Evolutionary conservation across 1,140 invertebrate genomes (phyloP).

Genomic region (Schlechtendalia chinensis): DNA sequence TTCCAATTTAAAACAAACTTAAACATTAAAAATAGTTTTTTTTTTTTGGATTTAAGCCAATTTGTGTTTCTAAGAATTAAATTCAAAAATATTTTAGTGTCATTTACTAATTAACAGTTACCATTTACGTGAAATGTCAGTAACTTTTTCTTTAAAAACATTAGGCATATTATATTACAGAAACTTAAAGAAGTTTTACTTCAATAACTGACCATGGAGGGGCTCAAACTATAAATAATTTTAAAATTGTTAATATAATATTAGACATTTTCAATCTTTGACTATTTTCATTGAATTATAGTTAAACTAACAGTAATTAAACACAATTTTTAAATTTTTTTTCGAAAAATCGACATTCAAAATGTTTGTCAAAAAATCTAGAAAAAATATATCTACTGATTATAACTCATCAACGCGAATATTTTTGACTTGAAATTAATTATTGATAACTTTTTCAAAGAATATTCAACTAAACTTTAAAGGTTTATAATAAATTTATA

Average conservation of each 20-base stretch:
- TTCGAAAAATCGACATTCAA: too few relatives aligned
- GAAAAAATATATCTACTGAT: neutral
- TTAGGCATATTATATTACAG: neutral
- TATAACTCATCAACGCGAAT: neutral
- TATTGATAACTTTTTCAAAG: neutral
- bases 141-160: neutral
- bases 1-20: too few relatives aligned
- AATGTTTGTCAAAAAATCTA: too few relatives aligned
- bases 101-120: neutral
- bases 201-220: too few relatives aligned
- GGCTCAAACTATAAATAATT: too few relatives aligned
- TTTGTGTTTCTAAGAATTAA: neutral
- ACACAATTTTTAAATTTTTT: too few relatives aligned
- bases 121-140: neutral
- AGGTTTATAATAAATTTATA: slow-evolving; percentile 8
- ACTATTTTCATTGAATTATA: too few relatives aligned
- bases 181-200: neutral
- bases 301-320: too few relatives aligned
- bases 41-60: neutral
- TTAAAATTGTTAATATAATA: too few relatives aligned
- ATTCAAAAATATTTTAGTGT: neutral
- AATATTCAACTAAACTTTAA: neutral
- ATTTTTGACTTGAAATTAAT: neutral
- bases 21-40: neutral
- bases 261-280: too few relatives aligned